phyloP scores from a whole-genome alignment of 2,888 invertebrate genomes.

The Epinotia nisella region DNA sequence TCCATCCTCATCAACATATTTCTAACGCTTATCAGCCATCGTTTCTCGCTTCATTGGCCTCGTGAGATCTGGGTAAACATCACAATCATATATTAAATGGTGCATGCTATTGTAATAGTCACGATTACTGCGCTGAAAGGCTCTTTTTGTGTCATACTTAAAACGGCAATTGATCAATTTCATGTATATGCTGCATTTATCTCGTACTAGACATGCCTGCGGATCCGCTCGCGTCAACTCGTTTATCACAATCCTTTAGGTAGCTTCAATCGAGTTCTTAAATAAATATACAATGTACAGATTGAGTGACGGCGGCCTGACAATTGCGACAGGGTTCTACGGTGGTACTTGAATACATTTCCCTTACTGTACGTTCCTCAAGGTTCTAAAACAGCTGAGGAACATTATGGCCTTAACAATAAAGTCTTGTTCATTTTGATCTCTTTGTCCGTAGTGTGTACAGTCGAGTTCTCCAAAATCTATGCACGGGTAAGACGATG shows the following conservation, averaged over 20 bases:
- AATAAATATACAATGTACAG: too few species aligned
- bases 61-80: slow-evolving; percentile 31
- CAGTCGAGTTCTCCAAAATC: too few species aligned
- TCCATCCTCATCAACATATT: slow-evolving; percentile 19
- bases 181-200: background rate
- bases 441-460: too few species aligned
- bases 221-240: background rate
- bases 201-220: background rate
- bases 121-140: slow-evolving; percentile 14
- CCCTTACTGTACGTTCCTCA: too few species aligned
- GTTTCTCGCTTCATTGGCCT: slow-evolving; percentile 24
- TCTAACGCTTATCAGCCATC: slow-evolving; percentile 16
- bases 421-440: too few species aligned
- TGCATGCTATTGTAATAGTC: slow-evolving; percentile 36
- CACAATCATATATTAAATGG: slow-evolving; percentile 38
- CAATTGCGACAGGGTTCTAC: too few species aligned
- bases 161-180: slow-evolving; percentile 14
- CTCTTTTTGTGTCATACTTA: slow-evolving; percentile 7
- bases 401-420: too few species aligned
- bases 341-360: too few species aligned
- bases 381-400: too few species aligned
- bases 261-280: too few species aligned
- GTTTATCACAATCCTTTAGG: background rate
- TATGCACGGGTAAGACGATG: background rate
- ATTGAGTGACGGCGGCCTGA: too few species aligned